phyloP scores from a whole-genome alignment of 23 tunicate species.

The Halocynthia roretzi region DNA sequence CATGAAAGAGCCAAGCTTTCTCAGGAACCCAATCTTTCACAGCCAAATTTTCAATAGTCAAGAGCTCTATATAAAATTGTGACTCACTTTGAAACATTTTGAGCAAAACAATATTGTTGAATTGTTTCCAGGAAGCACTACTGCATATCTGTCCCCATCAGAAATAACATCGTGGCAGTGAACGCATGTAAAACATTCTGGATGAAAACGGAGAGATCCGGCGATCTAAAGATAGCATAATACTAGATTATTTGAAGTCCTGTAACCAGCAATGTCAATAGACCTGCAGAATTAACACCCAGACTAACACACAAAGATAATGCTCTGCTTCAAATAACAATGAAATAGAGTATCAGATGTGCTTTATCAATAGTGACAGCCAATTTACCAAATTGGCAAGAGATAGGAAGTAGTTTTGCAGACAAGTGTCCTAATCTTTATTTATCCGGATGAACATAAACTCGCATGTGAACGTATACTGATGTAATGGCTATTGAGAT shows the following conservation, averaged over 20 bases:
- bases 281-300: background rate
- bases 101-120: slow-evolving; percentile 26
- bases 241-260: background rate
- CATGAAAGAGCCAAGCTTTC: too few relatives aligned
- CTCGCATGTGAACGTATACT: too few relatives aligned
- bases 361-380: background rate
- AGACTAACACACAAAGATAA: background rate
- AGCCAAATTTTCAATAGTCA: too few relatives aligned
- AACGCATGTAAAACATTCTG: slow-evolving; percentile 67
- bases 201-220: slow-evolving; percentile 77
- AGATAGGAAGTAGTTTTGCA: too few relatives aligned
- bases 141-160: slow-evolving; percentile 64
- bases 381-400: background rate
- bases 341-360: background rate
- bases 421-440: too few relatives aligned
- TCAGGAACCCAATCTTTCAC: too few relatives aligned
- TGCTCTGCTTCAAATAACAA: background rate
- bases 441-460: too few relatives aligned
- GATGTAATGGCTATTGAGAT: too few relatives aligned
- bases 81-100: slow-evolving; percentile 40
- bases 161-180: slow-evolving; percentile 64
- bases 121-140: slow-evolving; percentile 25
- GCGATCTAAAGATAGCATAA: slow-evolving; percentile 49
- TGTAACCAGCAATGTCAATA: background rate
- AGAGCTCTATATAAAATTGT: too few relatives aligned